phyloP scores from a whole-genome alignment of 2,113 vertebrate species.

The Gambusia holbrooki region DNA sequence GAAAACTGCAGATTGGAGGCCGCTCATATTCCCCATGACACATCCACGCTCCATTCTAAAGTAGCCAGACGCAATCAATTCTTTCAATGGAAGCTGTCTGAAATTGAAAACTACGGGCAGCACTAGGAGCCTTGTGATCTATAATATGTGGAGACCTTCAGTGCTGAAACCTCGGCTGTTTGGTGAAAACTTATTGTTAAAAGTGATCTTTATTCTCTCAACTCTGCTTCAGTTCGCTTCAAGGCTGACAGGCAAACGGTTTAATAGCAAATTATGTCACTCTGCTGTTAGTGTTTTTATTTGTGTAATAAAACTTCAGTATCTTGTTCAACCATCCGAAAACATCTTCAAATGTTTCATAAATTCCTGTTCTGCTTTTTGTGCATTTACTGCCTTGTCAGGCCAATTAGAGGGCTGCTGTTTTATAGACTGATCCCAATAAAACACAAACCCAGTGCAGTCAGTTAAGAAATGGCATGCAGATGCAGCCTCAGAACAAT shows the following conservation, averaged over 20 bases:
- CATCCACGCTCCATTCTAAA: conserved; percentile 33
- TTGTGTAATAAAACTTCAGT: background rate
- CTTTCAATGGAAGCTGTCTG: conserved; percentile 18
- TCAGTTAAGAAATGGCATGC: background rate
- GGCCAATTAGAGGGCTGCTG: background rate
- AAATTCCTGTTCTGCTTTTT: background rate
- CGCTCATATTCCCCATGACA: conserved; percentile 51
- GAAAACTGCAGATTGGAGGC: conserved; percentile 69
- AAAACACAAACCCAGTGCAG: background rate
- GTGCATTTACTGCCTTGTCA: background rate
- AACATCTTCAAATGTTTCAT: background rate
- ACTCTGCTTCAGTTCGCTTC: conserved; percentile 21
- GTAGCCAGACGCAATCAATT: conserved; percentile 28
- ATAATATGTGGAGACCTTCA: conserved; percentile 17
- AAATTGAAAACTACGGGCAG: conserved; percentile 25
- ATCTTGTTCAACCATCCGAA: background rate
- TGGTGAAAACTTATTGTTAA: conserved; percentile 26
- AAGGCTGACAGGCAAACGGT: conserved; percentile 11
- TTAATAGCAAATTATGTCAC: background rate
- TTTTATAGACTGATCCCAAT: background rate
- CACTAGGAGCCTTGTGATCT: conserved; percentile 25
- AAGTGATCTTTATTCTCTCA: conserved; percentile 23
- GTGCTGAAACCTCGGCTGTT: conserved; percentile 15
- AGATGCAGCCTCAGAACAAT: background rate
- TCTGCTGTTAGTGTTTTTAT: background rate